Conservation (phyloP, 2,113 vertebrate species). For the Cyprinodon brontotheroides region DNA sequence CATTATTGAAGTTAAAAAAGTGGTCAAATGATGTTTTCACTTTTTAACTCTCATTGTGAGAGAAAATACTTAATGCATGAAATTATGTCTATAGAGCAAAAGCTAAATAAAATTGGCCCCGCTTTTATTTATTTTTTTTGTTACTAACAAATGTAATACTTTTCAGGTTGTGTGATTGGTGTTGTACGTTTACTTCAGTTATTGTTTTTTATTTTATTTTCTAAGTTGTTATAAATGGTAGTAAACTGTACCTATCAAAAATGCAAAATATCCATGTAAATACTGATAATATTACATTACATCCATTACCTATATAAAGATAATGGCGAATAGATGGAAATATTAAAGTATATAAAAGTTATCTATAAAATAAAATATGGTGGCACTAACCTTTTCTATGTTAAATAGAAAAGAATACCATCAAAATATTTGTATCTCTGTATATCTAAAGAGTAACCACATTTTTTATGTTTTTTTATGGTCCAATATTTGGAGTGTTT, state of each 20-base stretch:
- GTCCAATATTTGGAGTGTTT: background rate
- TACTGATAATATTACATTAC: too few relatives aligned
- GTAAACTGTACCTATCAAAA: background rate
- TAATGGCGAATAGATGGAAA: too few relatives aligned
- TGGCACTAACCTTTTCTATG: too few relatives aligned
- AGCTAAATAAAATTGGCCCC: background rate
- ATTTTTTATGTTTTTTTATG: background rate
- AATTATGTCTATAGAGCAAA: background rate
- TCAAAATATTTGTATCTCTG: background rate
- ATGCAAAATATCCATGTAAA: too few relatives aligned
- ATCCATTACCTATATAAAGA: too few relatives aligned
- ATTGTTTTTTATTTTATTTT: background rate
- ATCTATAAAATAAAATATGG: too few relatives aligned
- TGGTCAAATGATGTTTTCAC: background rate
- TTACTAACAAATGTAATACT: too few relatives aligned
- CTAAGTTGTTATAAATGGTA: background rate
- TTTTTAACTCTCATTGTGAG: background rate
- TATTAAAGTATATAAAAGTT: too few relatives aligned
- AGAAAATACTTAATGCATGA: background rate
- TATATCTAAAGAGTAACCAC: background rate
- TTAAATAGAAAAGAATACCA: background rate
- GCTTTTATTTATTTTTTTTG: background rate
- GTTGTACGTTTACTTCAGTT: background rate
- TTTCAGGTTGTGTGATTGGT: background rate
- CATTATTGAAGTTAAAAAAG: too few relatives aligned